Percentiles rank a stretch among this genome's conserved stretches.
These are phyloP conservation scores for Etheostoma cragini DNA, from an alignment of 2,113 vertebrate genomes.

Conservation along the genomic window DNA sequence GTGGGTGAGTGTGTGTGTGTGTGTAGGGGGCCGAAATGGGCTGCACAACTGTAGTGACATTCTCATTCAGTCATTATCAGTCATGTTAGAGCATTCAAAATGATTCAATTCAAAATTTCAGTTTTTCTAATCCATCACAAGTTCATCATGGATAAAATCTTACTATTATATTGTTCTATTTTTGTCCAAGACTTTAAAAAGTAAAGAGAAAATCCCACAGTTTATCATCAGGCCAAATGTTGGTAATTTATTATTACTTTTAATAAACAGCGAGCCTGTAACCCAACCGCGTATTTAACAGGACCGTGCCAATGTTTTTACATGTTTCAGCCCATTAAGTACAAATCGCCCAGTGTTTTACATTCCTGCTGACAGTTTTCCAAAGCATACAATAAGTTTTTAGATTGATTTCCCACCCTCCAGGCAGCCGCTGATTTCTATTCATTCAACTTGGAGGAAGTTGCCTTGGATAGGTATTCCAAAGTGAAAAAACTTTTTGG, in stretches of 20 bases:
- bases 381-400: slow-evolving; percentile 50
- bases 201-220: slow-evolving; percentile 4
- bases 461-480: slow-evolving; percentile 24
- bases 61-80: slow-evolving; percentile 50
- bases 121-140: slow-evolving; percentile 31
- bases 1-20: slow-evolving; percentile 15
- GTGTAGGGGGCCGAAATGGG: neutral
- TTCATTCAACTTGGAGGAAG: slow-evolving; percentile 42
- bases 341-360: slow-evolving; percentile 62
- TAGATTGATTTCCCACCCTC: slow-evolving; percentile 53
- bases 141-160: slow-evolving; percentile 5
- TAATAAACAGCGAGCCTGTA: slow-evolving; percentile 47
- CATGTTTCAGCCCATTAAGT: slow-evolving; percentile 63
- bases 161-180: slow-evolving; percentile 21
- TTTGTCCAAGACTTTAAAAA: slow-evolving; percentile 12
- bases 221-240: slow-evolving; percentile 20
- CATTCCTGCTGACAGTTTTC: slow-evolving; percentile 56
- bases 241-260: slow-evolving; percentile 54
- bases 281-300: slow-evolving; percentile 43
- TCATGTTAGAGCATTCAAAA: slow-evolving; percentile 30
- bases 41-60: slow-evolving; percentile 46
- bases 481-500: slow-evolving; percentile 27
- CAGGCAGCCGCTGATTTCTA: slow-evolving; percentile 33
- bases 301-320: slow-evolving; percentile 52
- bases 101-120: neutral